phyloP scores from a whole-genome alignment of 2,888 invertebrate genomes.

The Tachystola acroxantha region DNA sequence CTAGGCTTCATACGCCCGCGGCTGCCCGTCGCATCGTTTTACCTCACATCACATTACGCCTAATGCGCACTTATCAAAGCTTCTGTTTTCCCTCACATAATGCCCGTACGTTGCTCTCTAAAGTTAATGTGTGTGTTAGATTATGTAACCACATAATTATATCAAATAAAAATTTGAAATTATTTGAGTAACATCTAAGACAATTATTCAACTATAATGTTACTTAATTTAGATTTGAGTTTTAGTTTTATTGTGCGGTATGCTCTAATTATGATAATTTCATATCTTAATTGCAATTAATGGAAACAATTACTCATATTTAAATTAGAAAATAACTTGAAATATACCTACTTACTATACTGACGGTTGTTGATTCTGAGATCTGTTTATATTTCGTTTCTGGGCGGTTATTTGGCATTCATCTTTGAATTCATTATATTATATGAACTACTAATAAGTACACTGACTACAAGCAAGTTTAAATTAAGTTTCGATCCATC shows the following conservation, averaged over 20 bases:
- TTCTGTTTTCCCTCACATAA: slow-evolving; percentile 26
- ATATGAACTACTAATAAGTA: too few relatives aligned
- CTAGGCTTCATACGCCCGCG: too few relatives aligned
- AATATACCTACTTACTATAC: too few relatives aligned
- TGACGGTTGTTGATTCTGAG: too few relatives aligned
- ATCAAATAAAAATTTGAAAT: not conserved
- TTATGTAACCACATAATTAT: not conserved
- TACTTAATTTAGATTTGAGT: not conserved
- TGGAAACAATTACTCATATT: too few relatives aligned
- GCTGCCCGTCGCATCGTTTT: not conserved
- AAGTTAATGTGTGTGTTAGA: not conserved
- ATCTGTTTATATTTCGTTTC: too few relatives aligned
- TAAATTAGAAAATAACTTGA: too few relatives aligned
- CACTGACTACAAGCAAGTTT: too few relatives aligned
- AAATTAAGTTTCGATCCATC: too few relatives aligned
- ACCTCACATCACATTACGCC: slow-evolving; percentile 17
- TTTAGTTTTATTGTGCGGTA: too few relatives aligned
- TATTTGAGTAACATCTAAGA: not conserved
- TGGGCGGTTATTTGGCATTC: too few relatives aligned
- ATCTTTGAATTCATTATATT: too few relatives aligned
- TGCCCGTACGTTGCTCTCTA: slow-evolving; percentile 8
- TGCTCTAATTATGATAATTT: slow-evolving; percentile 3
- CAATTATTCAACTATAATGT: not conserved
- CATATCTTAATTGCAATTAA: slow-evolving; percentile 1
- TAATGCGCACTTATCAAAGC: slow-evolving; percentile 19